phyloP scores from a whole-genome alignment of 2,888 invertebrate genomes.

The Ephialtes manifestator region DNA sequence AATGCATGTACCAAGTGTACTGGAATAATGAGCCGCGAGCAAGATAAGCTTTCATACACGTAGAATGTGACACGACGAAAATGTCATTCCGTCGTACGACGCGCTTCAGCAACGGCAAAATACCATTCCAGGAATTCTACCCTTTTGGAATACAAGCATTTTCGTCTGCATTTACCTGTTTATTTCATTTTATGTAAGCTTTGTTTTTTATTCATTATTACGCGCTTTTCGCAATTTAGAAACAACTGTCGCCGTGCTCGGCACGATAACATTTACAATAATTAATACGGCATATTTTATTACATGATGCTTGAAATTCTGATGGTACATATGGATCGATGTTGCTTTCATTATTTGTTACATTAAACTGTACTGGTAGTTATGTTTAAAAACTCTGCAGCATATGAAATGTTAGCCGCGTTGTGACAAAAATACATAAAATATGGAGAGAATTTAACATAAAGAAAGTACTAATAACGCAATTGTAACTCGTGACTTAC shows the following conservation, averaged over 20 bases:
- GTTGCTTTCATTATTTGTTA: background rate
- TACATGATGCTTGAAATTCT: background rate
- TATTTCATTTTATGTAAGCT: slow-evolving; percentile 16
- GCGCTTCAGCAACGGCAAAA: background rate
- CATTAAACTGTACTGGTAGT: background rate
- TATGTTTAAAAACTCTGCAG: too few relatives aligned
- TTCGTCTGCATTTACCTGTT: background rate
- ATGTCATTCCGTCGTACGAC: background rate
- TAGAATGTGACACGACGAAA: slow-evolving; percentile 4
- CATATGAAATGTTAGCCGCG: too few relatives aligned
- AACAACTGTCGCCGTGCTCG: background rate
- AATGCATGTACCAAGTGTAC: slow-evolving; percentile 49
- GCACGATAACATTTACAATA: background rate
- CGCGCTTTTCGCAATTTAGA: background rate
- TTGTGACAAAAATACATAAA: too few relatives aligned
- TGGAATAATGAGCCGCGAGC: slow-evolving; percentile 36
- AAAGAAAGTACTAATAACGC: too few relatives aligned
- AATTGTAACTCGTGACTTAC: too few relatives aligned
- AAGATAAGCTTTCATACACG: slow-evolving; percentile 12
- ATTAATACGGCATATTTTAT: slow-evolving; percentile 14
- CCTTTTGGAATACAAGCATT: slow-evolving; percentile 18
- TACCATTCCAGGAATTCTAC: slow-evolving; percentile 4
- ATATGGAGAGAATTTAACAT: too few relatives aligned
- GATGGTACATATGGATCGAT: background rate
- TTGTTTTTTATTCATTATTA: slow-evolving; percentile 6